Conservation (phyloP, 2,797 vertebrate species). For the Silurus aristotelis region DNA sequence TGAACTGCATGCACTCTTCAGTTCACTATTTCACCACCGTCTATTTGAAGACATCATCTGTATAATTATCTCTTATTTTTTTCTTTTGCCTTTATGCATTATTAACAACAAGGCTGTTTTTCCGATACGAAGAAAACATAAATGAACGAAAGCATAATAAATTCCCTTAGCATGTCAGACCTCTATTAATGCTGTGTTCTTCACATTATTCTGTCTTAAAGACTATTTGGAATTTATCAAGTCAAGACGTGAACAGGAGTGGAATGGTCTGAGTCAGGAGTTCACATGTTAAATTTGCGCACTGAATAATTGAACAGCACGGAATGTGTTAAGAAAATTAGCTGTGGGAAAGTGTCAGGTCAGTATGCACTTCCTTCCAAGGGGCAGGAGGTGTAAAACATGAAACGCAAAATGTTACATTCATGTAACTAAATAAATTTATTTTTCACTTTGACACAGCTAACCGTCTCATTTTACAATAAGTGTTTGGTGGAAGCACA, state of each 20-base stretch:
- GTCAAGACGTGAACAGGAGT: slow-evolving; percentile 32
- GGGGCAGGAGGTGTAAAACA: not conserved
- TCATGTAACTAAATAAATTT: slow-evolving; percentile 32
- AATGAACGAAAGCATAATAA: not conserved
- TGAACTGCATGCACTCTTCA: slow-evolving; percentile 43
- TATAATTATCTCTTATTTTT: not conserved
- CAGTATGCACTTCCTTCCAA: slow-evolving; percentile 28
- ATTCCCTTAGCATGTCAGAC: not conserved
- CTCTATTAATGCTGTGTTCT: not conserved
- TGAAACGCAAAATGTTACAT: slow-evolving; percentile 18
- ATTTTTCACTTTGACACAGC: slow-evolving; percentile 22
- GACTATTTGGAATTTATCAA: slow-evolving; percentile 42
- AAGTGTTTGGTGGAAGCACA: slow-evolving; percentile 41
- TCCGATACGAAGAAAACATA: not conserved
- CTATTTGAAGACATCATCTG: slow-evolving; percentile 26
- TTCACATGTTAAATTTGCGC: slow-evolving; percentile 50
- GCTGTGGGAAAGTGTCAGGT: slow-evolving; percentile 41
- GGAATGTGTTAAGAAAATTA: slow-evolving; percentile 58
- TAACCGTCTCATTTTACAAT: slow-evolving; percentile 51
- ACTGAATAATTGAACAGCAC: slow-evolving; percentile 55
- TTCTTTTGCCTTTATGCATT: not conserved
- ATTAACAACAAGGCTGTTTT: not conserved
- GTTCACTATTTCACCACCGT: not conserved
- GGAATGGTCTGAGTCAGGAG: slow-evolving; percentile 34
- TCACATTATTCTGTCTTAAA: not conserved